phyloP scores from a whole-genome alignment of 2,113 vertebrate genomes.

The Speoplatyrhinus poulsoni region DNA sequence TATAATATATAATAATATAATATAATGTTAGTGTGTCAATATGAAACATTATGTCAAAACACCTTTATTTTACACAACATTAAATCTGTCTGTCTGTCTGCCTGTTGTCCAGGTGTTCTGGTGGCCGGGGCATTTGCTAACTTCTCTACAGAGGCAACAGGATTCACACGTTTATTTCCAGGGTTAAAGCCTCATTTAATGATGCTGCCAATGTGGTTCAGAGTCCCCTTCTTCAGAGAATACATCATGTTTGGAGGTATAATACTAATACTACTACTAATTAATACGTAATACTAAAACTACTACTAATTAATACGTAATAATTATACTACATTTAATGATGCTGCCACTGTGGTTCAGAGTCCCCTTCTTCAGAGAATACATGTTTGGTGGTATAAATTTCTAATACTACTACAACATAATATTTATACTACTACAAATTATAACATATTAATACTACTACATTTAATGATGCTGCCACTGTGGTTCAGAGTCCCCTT shows the following conservation, averaged over 20 bases:
- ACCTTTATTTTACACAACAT: not conserved
- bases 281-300: too few relatives aligned
- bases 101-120: constrained; percentile 60
- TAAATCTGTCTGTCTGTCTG: not conserved
- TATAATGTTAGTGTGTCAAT: not conserved
- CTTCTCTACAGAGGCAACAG: constrained; percentile 80
- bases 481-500: constrained; percentile 80
- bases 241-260: constrained; percentile 81
- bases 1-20: not conserved
- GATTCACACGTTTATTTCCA: constrained; percentile 75
- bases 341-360: too few relatives aligned
- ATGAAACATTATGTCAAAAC: not conserved
- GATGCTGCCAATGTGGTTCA: constrained; percentile 81
- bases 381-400: too few relatives aligned
- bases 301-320: too few relatives aligned
- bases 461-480: constrained; percentile 79
- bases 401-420: too few relatives aligned
- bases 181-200: constrained; percentile 75
- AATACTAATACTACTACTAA: not conserved
- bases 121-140: constrained; percentile 77
- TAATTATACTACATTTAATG: too few relatives aligned
- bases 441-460: too few relatives aligned
- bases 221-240: constrained; percentile 77
- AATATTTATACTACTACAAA: too few relatives aligned
- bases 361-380: too few relatives aligned